A percentile compares a stretch with the other conserved stretches of the same genome.
Evolutionary conservation across 2,113 vertebrate species (phyloP).

Genomic region (Semicossyphus pulcher): DNA sequence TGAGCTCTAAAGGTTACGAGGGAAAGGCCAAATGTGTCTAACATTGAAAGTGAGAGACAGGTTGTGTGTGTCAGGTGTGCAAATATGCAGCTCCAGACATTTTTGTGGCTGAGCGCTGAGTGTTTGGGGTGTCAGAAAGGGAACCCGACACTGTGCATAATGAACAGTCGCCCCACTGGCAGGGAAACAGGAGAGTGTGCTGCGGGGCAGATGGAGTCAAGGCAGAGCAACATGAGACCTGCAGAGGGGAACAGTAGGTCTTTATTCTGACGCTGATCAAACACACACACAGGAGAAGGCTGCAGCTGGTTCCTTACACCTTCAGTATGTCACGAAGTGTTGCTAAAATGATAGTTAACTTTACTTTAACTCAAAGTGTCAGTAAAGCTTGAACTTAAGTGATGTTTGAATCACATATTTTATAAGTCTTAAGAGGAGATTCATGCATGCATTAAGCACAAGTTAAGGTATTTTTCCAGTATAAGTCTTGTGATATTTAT

Average conservation of each 20-base stretch:
- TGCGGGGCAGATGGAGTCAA: not conserved
- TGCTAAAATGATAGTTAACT: not conserved
- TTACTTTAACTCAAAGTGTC: not conserved
- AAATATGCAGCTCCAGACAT: conserved; percentile 12
- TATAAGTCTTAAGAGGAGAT: not conserved
- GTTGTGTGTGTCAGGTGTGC: not conserved
- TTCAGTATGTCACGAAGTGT: not conserved
- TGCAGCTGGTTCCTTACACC: not conserved
- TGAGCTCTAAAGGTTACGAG: not conserved
- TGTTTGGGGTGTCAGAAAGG: conserved; percentile 9
- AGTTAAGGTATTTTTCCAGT: not conserved
- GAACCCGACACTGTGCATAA: conserved; percentile 35
- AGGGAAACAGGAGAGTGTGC: conserved; percentile 29
- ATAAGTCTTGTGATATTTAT: too few species aligned
- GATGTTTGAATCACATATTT: too few species aligned
- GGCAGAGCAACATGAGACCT: conserved; percentile 21
- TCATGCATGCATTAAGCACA: not conserved
- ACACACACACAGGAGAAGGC: not conserved
- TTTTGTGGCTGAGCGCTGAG: conserved; percentile 25
- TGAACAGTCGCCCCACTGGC: conserved; percentile 10
- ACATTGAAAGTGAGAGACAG: not conserved
- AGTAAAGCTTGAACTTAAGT: not conserved
- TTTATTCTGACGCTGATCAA: conserved; percentile 10
- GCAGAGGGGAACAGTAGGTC: conserved; percentile 13
- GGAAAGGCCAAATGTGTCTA: not conserved